These are phyloP conservation scores for Noctua comes DNA, from an alignment of 2,888 invertebrate species.

Conservation along the genomic window DNA sequence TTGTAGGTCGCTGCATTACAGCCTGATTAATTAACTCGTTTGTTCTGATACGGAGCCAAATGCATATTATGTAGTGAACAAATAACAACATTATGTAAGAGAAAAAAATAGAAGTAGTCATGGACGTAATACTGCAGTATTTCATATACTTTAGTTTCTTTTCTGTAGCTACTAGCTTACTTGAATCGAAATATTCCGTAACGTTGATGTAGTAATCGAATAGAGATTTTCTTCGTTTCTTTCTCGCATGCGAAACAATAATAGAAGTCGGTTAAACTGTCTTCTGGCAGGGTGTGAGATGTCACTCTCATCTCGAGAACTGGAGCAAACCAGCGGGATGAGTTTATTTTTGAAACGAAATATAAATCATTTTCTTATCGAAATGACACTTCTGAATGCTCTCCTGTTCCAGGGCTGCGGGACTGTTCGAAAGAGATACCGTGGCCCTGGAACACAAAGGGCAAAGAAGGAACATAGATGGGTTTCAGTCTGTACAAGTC, in stretches of 20 bases:
- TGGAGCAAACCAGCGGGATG: constrained; percentile 24
- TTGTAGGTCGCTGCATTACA: constrained; percentile 73
- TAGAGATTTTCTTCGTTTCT: constrained; percentile 1
- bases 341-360: constrained; percentile 44
- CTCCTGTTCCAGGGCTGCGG: too few species aligned
- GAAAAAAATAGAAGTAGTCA: constrained; percentile 1
- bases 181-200: constrained; percentile 35
- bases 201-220: constrained; percentile 47
- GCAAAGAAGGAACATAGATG: too few species aligned
- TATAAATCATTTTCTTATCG: constrained; percentile 20
- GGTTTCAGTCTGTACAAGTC: too few species aligned
- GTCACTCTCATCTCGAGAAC: constrained; percentile 42
- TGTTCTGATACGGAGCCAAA: constrained; percentile 70
- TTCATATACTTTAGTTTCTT: constrained; percentile 11
- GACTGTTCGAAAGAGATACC: too few species aligned
- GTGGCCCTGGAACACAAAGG: too few species aligned
- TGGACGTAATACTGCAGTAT: constrained; percentile 13
- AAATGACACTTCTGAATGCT: constrained; percentile 16
- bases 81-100: constrained; percentile 45
- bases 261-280: constrained; percentile 13
- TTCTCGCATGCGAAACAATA: not conserved
- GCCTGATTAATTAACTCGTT: constrained; percentile 70
- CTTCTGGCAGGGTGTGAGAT: constrained; percentile 30
- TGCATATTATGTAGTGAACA: constrained; percentile 27
- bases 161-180: not conserved